Evolutionary conservation across 2,113 vertebrate genomes (phyloP), one percentile per base, ranked within the genome.

Genomic region (Edolisoma coerulescens): DNA sequence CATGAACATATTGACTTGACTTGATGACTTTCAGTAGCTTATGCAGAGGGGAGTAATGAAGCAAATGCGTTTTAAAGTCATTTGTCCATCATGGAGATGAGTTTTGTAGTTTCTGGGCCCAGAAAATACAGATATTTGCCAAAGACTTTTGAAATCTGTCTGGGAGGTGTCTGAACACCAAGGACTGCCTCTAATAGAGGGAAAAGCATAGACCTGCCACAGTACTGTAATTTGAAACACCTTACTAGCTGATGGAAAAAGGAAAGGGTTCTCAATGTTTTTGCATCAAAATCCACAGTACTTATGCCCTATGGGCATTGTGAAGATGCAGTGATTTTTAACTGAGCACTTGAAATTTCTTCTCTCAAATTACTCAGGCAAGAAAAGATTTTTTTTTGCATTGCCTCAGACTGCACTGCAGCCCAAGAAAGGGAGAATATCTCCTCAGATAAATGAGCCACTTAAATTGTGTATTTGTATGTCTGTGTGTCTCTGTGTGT

Each of bases 1-100:
- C 70, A 84, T 81, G 56, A 93, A 93, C 24, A 8, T 54, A 47
- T 91, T n/a, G n/a, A n/a, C 90, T 92, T 95, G 28, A 76, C n/a
- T 87, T 87, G 90, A 63, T 92, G 50, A 73, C 33, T 63, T 93
- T 59, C 45, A 78, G n/a, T 75, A 83, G 10, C 44, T 87, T 87
- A 56, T 42, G 49, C 50, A 91, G 67, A 24, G 6, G 13, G 5
- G 15, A 89, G 8, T 91, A 93, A 97, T 97, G 94, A 91, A 61
- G 16, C 94, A 97, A 97, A 96, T 79, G 94, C 24, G 71, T 87
- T 92, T 87, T 73, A 35, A 89, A 97, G 54, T 84, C 47, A 44
- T 8, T 63, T 87, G n/a, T 84, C 76, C 75, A 82, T 65, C 73
- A 52, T 64, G 30, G 30, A 93, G 33, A 71, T 63, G 24, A 87